phyloP scores from a whole-genome alignment of 2,797 vertebrate genomes.

The Hypotaenidia philippensis region DNA sequence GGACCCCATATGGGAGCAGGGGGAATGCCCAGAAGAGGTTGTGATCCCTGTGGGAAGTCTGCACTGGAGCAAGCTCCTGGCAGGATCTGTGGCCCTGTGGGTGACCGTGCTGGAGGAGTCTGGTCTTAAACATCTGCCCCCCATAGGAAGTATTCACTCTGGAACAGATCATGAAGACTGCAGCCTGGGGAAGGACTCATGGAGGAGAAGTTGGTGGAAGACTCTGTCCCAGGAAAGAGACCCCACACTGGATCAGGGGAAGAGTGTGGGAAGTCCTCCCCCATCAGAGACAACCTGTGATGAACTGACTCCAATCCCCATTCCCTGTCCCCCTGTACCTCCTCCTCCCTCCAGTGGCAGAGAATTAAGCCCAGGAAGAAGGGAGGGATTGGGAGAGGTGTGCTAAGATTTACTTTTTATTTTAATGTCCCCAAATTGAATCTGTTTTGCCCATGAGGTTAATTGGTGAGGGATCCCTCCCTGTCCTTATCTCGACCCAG shows the following conservation, averaged over 20 bases:
- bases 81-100: not conserved
- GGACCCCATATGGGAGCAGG: accelerated
- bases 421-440: not conserved
- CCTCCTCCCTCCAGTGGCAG: no score
- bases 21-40: not conserved
- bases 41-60: accelerated
- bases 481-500: accelerated
- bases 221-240: not conserved
- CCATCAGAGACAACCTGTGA: not conserved
- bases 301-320: not conserved
- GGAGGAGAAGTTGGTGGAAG: accelerated
- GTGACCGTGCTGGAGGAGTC: not conserved
- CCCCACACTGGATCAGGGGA: accelerated
- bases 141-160: not conserved
- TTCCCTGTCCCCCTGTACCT: not conserved
- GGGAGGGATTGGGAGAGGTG: not conserved
- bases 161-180: not conserved
- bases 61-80: not conserved
- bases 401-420: not conserved
- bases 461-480: not conserved
- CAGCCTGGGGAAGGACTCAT: not conserved
- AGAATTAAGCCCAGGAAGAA: not conserved
- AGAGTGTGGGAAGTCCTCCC: not conserved
- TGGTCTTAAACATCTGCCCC: no score
- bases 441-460: not conserved